phyloP scores from a whole-genome alignment of 2,888 invertebrate genomes.

The Epicampocera succincta region DNA sequence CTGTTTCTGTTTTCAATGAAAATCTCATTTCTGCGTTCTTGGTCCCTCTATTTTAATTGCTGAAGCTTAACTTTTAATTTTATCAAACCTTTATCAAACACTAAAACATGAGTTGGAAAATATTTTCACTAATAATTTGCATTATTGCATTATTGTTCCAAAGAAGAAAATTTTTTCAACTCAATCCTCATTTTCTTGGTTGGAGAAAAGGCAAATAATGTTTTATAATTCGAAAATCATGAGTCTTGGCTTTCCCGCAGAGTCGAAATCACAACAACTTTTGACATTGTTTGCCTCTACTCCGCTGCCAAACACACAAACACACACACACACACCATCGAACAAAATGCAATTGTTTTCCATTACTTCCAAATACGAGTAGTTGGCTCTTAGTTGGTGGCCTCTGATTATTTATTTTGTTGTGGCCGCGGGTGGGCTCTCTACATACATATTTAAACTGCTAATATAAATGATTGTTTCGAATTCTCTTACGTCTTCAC shows the following conservation, averaged over 20 bases:
- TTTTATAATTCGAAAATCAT: slow-evolving; percentile 48
- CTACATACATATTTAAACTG: slow-evolving; percentile 36
- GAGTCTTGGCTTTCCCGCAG: slow-evolving; percentile 39
- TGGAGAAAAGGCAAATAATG: slow-evolving; percentile 16
- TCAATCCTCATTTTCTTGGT: too few species aligned
- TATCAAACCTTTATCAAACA: too few species aligned
- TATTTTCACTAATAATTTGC: too few species aligned
- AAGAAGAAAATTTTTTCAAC: background rate
- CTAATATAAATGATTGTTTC: slow-evolving; percentile 55
- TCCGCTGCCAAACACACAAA: background rate
- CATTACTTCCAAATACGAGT: slow-evolving; percentile 41
- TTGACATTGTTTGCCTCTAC: slow-evolving; percentile 40
- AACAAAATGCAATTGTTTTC: slow-evolving; percentile 51
- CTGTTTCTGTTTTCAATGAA: too few species aligned
- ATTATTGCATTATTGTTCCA: background rate
- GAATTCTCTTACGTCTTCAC: slow-evolving; percentile 21
- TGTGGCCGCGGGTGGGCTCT: slow-evolving; percentile 55
- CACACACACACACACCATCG: slow-evolving; percentile 25
- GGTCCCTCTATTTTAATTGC: too few species aligned
- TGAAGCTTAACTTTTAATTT: too few species aligned
- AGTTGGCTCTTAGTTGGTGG: slow-evolving; percentile 33
- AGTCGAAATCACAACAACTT: slow-evolving; percentile 54
- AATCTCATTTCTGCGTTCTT: too few species aligned
- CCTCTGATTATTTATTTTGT: slow-evolving; percentile 40
- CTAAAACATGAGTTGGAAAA: too few species aligned